phyloP scores from a whole-genome alignment of 2,113 vertebrate genomes.

The Rhagologus leucostigma region DNA sequence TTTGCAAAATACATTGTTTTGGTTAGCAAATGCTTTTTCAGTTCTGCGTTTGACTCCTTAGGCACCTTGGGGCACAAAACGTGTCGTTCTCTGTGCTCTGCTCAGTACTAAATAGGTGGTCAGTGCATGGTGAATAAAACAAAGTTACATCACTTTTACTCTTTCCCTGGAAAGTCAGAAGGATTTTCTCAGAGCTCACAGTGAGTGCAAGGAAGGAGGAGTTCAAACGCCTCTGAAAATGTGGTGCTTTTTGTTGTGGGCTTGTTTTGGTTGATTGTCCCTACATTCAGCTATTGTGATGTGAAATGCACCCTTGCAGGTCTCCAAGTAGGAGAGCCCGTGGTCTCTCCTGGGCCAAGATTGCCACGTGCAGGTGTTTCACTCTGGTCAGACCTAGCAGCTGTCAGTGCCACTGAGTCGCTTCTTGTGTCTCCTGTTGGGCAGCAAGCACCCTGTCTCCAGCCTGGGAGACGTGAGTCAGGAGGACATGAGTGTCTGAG shows the following conservation, averaged over 20 bases:
- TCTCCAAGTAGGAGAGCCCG: fast-evolving
- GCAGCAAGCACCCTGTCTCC: not conserved
- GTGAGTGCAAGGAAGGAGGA: not conserved
- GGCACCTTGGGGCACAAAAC: not conserved
- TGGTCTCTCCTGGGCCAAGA: not conserved
- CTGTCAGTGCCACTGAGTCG: not conserved
- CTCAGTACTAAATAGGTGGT: not conserved
- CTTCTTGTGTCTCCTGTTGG: not conserved
- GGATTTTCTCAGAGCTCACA: not conserved
- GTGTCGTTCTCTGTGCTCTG: not conserved
- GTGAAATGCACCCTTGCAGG: not conserved
- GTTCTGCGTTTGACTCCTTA: not conserved
- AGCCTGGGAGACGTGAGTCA: not conserved
- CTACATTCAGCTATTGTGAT: not conserved
- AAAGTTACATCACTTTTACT: not conserved
- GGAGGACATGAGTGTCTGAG: fast-evolving
- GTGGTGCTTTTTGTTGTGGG: not conserved
- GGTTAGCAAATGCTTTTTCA: not conserved
- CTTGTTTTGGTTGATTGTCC: not conserved
- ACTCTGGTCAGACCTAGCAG: not conserved
- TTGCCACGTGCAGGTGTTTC: not conserved
- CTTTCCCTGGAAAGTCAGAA: not conserved
- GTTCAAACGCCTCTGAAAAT: not conserved
- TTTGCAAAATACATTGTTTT: not conserved
- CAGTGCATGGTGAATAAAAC: not conserved